These are phyloP conservation scores for Gallinago media DNA, from an alignment of 2,113 vertebrate species.

Conservation along the genomic window DNA sequence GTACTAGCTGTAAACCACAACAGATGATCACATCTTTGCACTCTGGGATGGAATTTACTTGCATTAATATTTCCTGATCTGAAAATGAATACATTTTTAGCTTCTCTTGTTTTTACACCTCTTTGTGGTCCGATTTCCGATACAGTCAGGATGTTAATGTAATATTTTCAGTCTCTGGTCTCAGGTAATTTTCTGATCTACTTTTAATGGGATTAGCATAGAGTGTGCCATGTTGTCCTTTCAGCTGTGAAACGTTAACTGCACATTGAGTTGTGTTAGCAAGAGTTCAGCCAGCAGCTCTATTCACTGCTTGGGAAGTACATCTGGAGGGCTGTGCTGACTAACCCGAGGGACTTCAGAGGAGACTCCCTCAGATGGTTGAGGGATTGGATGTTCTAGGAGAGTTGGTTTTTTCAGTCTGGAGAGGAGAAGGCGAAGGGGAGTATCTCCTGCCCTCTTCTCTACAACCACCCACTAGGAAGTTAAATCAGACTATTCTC, in stretches of 20 bases:
- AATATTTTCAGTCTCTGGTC: background rate
- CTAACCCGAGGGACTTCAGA: background rate
- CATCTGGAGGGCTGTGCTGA: background rate
- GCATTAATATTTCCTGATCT: background rate
- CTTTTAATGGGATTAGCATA: background rate
- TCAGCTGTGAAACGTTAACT: background rate
- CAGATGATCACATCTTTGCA: background rate
- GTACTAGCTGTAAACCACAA: background rate
- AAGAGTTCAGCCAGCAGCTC: background rate
- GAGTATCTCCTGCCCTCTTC: background rate
- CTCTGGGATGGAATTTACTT: conserved; percentile 12
- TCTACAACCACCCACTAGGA: background rate
- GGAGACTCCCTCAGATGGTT: background rate
- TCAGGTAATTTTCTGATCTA: background rate
- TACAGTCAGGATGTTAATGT: background rate
- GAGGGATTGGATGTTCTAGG: background rate
- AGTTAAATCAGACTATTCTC: background rate
- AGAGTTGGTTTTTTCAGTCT: background rate
- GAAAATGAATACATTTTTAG: conserved; percentile 2
- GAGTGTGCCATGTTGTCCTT: background rate
- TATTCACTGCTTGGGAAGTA: background rate
- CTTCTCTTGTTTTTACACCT: background rate
- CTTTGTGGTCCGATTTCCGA: conserved; percentile 25
- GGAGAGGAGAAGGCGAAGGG: background rate
- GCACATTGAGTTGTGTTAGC: background rate